Evolutionary conservation across 2,113 vertebrate species (phyloP), one percentile per base, ranked within the genome.

Genomic region (Ariopsis seemanni): DNA sequence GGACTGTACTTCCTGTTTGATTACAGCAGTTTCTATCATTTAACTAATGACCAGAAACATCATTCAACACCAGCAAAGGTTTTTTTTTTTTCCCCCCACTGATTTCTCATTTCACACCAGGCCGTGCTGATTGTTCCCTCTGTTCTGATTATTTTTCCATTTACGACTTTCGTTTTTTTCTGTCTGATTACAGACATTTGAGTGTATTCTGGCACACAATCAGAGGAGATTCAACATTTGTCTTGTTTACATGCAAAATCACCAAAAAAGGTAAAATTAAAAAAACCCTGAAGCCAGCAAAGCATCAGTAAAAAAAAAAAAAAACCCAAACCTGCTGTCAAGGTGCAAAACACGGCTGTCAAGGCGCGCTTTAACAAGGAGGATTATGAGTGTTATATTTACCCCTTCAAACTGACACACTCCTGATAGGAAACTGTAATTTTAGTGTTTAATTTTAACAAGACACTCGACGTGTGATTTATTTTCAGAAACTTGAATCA

Each of bases 41-140:
- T 96, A 97, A 97, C 96, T 98, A 99, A 99, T 96, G 97, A 97
- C 96, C 96, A 93, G 97, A 96, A 97, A 96, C 96, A 95, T 96
- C 96, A 98, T 97, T 97, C 97, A 96, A 96, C 96, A 96, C 96
- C 96, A 96, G 96, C 95, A 91, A 93, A 91, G 95, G 94, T 30
- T 55, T 50, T 1, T 42, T 94, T 30, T 55, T 50, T 1, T 42
- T 42, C 4, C 42, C 42, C 0, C 42, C 42, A 20, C 96, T 96
- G 96, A 96, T 96, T 97, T 95, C 96, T 95, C 95, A 95, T 97
- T 97, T 96, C 96, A 95, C 96, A 96, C 96, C 94, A 94, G 93
- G 94, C 94, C 93, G 92, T 93, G 93, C 93, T 67, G 94, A 95
- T 94, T 95, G 94, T 93, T 93, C 94, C 91, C 93, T 50, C 89